Conservation (phyloP, 2,888 invertebrate species). For the Autographa pulchrina region DNA sequence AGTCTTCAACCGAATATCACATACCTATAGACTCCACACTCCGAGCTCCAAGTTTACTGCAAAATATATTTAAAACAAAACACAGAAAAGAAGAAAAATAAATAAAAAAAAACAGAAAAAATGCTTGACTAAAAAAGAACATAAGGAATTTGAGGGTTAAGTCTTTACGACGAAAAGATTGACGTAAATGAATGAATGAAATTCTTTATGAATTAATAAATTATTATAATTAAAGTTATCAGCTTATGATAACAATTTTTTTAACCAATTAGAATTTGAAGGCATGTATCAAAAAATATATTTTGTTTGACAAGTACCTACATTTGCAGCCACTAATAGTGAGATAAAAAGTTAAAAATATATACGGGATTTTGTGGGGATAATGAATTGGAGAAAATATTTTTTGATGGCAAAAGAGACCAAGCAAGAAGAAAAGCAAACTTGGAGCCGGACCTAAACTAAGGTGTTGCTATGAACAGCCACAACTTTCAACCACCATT, state of each 20-base stretch:
- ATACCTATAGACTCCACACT: conserved; percentile 79
- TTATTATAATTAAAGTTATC: neutral
- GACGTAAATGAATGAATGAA: conserved; percentile 30
- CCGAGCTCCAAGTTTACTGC: conserved; percentile 63
- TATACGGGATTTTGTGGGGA: neutral
- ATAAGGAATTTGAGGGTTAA: conserved; percentile 24
- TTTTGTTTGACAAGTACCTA: neutral
- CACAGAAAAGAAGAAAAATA: neutral
- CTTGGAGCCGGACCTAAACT: conserved; percentile 70
- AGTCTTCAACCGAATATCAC: conserved; percentile 87
- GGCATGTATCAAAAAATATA: neutral
- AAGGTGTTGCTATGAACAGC: conserved; percentile 92
- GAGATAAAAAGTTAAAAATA: neutral
- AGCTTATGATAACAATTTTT: neutral
- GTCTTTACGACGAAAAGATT: conserved; percentile 13
- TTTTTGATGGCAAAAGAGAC: neutral
- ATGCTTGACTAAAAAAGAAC: neutral
- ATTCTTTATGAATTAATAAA: conserved; percentile 17
- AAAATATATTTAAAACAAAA: neutral
- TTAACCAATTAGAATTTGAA: neutral
- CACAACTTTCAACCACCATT: conserved; percentile 98
- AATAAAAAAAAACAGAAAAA: neutral
- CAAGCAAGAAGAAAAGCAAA: conserved; percentile 6
- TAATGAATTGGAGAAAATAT: neutral
- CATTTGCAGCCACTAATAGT: neutral